These are phyloP conservation scores for Brachyhypopomus occidentalis DNA, from an alignment of 2,113 vertebrate species.

Conservation along the genomic window DNA sequence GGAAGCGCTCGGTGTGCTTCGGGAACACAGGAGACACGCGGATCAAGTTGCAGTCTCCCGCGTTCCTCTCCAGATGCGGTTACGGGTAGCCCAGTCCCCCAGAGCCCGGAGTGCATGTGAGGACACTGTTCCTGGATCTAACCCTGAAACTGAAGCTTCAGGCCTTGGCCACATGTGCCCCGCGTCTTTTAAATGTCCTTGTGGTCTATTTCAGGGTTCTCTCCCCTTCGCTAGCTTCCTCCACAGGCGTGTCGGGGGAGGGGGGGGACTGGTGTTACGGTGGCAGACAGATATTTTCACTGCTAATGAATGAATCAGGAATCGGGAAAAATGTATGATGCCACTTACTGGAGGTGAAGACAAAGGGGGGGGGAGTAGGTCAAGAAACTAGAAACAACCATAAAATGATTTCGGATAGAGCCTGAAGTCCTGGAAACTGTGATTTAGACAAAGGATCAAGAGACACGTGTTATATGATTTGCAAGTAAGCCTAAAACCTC, in stretches of 20 bases:
- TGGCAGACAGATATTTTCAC: slow-evolving; percentile 47
- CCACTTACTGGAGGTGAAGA: background rate
- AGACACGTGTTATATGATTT: background rate
- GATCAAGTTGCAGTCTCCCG: slow-evolving; percentile 57
- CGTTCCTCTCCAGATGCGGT: slow-evolving; percentile 60
- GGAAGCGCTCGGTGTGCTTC: slow-evolving; percentile 25
- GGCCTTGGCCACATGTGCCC: slow-evolving; percentile 69
- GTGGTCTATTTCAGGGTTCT: slow-evolving; percentile 70
- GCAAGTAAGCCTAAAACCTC: background rate
- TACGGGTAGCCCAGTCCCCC: slow-evolving; percentile 36
- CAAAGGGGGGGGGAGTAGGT: background rate
- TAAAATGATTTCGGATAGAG: background rate
- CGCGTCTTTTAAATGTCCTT: slow-evolving; percentile 78
- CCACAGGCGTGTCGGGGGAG: slow-evolving; percentile 66
- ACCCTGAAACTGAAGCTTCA: slow-evolving; percentile 72
- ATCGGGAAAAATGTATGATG: slow-evolving; percentile 41
- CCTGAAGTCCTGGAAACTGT: background rate
- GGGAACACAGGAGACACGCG: slow-evolving; percentile 48
- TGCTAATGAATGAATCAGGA: slow-evolving; percentile 56
- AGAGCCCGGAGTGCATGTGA: slow-evolving; percentile 67
- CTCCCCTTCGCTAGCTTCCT: slow-evolving; percentile 67
- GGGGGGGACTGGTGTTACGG: slow-evolving; percentile 54
- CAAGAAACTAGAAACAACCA: background rate
- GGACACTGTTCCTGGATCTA: slow-evolving; percentile 71
- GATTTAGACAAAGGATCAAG: background rate